A percentile compares a stretch with the other conserved stretches of the same genome.
Conservation (phyloP, 1,140 invertebrate genomes). For the Bombus breviceps region DNA sequence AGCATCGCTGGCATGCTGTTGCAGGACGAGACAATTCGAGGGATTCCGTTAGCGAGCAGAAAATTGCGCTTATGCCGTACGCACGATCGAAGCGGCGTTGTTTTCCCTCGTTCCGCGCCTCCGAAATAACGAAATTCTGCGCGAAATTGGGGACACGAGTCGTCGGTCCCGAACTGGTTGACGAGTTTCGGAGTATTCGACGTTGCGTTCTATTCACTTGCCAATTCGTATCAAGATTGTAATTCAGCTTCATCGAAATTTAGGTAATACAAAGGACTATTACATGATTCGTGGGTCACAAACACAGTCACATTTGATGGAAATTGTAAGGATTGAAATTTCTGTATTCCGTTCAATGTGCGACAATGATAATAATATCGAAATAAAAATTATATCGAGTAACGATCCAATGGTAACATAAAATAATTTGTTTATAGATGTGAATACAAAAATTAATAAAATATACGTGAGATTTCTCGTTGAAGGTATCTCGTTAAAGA, state of each 20-base stretch:
- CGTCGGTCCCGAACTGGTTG: neutral
- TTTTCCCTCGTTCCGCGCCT: neutral
- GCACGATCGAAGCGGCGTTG: neutral
- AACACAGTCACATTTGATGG: neutral
- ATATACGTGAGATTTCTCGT: too few species aligned
- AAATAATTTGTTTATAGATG: too few species aligned
- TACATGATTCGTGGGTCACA: neutral
- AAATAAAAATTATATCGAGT: neutral
- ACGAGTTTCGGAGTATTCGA: neutral
- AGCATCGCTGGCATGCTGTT: constrained; percentile 42
- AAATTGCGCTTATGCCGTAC: constrained; percentile 34
- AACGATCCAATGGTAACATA: neutral
- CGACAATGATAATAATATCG: neutral
- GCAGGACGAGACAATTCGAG: constrained; percentile 58
- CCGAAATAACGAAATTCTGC: constrained; percentile 12
- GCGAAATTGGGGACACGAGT: constrained; percentile 8
- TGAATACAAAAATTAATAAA: too few species aligned
- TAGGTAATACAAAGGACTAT: neutral
- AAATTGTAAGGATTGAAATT: neutral
- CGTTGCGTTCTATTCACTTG: neutral
- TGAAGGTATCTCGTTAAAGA: too few species aligned
- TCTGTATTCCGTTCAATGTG: neutral
- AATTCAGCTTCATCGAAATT: neutral
- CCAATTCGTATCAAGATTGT: neutral
- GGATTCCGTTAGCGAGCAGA: constrained; percentile 43